A percentile compares a stretch with the other conserved stretches of the same genome.
Evolutionary conservation across 2,113 vertebrate genomes (phyloP).

Genomic region (Myxocyprinus asiaticus): DNA sequence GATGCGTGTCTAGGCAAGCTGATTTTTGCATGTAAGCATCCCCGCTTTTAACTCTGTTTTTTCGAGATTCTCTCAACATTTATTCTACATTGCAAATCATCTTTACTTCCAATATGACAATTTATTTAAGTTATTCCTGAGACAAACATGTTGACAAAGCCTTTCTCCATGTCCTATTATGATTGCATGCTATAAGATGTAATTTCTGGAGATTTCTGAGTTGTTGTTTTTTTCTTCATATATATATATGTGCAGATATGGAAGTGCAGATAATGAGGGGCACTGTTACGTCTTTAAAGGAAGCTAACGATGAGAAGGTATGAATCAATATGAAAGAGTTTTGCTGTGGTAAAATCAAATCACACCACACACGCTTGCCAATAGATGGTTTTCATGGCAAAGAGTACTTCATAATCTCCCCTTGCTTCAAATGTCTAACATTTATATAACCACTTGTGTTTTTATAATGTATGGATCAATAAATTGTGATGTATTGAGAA

Average conservation of each 20-base stretch:
- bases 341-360: neutral
- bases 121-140: neutral
- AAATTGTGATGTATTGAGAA: too few relatives aligned
- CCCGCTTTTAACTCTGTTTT: neutral
- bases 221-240: constrained; percentile 30
- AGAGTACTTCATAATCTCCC: too few relatives aligned
- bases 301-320: constrained; percentile 73
- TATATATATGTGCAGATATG: constrained; percentile 71
- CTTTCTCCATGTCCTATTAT: too few relatives aligned
- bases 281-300: constrained; percentile 63
- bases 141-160: neutral
- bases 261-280: constrained; percentile 76
- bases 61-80: neutral
- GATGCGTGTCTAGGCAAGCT: constrained; percentile 46
- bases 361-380: neutral
- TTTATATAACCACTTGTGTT: too few relatives aligned
- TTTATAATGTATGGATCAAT: too few relatives aligned
- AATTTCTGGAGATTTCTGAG: neutral
- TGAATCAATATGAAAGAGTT: neutral
- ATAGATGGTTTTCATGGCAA: too few relatives aligned
- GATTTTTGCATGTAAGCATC: constrained; percentile 5
- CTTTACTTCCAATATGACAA: neutral
- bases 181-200: neutral
- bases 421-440: too few relatives aligned
- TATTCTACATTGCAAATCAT: neutral